These are phyloP conservation scores for Melanotaenia nigrans DNA, from an alignment of 2,797 vertebrate genomes.

Conservation along the genomic window DNA sequence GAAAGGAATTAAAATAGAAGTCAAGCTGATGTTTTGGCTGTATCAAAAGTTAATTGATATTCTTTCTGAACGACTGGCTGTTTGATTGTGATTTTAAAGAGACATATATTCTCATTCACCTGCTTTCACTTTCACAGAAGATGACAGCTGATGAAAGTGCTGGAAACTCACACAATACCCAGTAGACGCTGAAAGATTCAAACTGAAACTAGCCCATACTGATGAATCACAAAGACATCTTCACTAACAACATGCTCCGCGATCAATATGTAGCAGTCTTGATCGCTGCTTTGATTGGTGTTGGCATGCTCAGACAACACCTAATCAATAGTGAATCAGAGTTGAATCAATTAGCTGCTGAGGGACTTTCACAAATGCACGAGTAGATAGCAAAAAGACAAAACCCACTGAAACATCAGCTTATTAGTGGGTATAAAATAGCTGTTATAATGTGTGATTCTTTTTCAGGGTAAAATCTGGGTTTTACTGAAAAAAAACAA, in stretches of 20 bases:
- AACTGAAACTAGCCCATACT: slow-evolving; percentile 18
- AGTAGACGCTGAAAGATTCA: slow-evolving; percentile 15
- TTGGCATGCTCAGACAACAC: slow-evolving; percentile 29
- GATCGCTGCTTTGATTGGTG: slow-evolving; percentile 40
- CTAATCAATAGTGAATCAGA: slow-evolving; percentile 47
- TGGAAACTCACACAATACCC: slow-evolving; percentile 11
- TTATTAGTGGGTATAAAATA: neutral
- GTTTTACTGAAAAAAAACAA: neutral
- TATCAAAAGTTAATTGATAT: slow-evolving; percentile 17
- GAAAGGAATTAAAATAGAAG: slow-evolving; percentile 16
- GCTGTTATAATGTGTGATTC: neutral
- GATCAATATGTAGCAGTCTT: slow-evolving; percentile 36
- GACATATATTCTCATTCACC: slow-evolving; percentile 13
- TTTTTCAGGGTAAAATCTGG: neutral
- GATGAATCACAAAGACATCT: slow-evolving; percentile 43
- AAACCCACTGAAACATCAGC: neutral
- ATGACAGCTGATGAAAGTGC: slow-evolving; percentile 38
- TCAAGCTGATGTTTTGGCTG: neutral
- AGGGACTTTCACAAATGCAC: slow-evolving; percentile 6
- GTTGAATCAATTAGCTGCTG: slow-evolving; percentile 31
- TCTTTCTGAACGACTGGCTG: slow-evolving; percentile 3
- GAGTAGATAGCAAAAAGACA: slow-evolving; percentile 17
- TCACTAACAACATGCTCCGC: slow-evolving; percentile 14
- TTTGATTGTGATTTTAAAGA: slow-evolving; percentile 25
- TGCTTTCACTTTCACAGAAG: slow-evolving; percentile 1